These are phyloP conservation scores for Odocoileus hemionus DNA, from an alignment of 2,113 vertebrate genomes.

Conservation along the genomic window DNA sequence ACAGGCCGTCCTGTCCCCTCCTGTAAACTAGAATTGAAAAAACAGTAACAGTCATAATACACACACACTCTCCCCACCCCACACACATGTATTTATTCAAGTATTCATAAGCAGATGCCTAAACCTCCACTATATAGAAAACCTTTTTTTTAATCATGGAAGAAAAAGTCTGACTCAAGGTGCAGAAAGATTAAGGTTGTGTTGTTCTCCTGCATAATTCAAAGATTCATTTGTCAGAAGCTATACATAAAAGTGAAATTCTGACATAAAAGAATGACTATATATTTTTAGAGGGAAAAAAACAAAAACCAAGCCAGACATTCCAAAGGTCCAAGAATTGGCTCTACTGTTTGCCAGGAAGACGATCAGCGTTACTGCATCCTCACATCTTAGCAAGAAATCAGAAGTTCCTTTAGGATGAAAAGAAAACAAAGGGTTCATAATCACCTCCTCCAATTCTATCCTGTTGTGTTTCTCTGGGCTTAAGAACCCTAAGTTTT, in stretches of 20 bases:
- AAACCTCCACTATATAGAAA: background rate
- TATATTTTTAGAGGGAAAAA: background rate
- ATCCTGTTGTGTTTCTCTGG: background rate
- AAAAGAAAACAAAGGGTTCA: background rate
- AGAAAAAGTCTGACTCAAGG: background rate
- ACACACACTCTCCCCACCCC: background rate
- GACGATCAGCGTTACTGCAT: background rate
- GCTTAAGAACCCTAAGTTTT: background rate
- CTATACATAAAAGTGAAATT: background rate
- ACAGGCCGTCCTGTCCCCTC: constrained; percentile 83
- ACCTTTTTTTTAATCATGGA: background rate
- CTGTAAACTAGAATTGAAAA: constrained; percentile 73
- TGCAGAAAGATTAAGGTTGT: background rate
- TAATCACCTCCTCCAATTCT: background rate
- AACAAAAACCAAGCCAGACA: background rate
- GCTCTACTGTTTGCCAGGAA: background rate
- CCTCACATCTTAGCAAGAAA: background rate
- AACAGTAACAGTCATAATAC: background rate
- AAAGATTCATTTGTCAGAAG: background rate
- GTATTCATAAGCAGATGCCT: background rate
- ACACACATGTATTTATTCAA: background rate
- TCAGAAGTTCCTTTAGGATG: background rate
- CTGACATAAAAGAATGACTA: background rate
- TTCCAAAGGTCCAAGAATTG: background rate
- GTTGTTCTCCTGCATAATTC: background rate